Conservation (phyloP, 2,113 vertebrate species). For the Ptychochromis oligacanthus region DNA sequence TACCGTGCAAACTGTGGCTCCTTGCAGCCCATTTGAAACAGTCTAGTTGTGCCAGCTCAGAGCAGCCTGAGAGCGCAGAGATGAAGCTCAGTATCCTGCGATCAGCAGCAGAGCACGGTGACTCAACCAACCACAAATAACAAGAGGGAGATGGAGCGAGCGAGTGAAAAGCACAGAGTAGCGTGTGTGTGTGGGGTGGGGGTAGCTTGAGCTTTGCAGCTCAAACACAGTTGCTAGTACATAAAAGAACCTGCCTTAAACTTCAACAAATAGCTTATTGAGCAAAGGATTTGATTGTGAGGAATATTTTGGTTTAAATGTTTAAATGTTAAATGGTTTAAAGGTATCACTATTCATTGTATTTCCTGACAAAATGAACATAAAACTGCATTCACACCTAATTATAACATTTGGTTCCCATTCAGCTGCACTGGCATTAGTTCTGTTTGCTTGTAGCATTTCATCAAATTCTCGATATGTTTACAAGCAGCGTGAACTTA, state of each 20-base stretch:
- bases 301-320: background rate
- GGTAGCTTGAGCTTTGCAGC: too few relatives aligned
- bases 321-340: background rate
- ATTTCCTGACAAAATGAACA: background rate
- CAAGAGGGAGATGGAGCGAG: background rate
- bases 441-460: too few relatives aligned
- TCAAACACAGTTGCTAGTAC: background rate
- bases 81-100: background rate
- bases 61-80: background rate
- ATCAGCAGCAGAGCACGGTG: background rate
- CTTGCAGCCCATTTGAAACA: background rate
- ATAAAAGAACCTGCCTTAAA: background rate
- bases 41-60: conserved; percentile 20
- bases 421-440: too few relatives aligned
- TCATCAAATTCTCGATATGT: background rate
- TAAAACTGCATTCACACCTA: too few relatives aligned
- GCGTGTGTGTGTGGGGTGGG: background rate
- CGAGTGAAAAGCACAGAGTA: fast-evolving
- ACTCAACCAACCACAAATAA: conserved; percentile 21
- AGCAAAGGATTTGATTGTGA: background rate
- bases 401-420: too few relatives aligned
- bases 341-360: background rate
- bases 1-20: background rate
- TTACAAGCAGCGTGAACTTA: too few relatives aligned
- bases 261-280: fast-evolving